These are phyloP conservation scores for Chrysochloris asiatica DNA, from an alignment of 2,113 vertebrate genomes.

Conservation along the genomic window DNA sequence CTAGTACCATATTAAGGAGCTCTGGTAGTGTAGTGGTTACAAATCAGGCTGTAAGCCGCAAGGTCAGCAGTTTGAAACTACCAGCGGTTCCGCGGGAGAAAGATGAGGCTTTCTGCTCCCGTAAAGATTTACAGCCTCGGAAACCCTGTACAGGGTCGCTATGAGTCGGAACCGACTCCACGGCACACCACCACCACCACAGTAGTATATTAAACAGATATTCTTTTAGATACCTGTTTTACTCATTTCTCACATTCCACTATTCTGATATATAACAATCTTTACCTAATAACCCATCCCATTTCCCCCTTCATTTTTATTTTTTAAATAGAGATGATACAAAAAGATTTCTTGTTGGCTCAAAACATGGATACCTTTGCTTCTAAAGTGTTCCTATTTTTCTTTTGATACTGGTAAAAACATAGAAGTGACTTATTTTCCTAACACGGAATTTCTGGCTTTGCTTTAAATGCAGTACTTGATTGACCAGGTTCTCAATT, in stretches of 20 bases:
- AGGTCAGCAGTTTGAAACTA: no score
- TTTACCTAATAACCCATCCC: neutral
- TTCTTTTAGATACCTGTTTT: constrained; percentile 31
- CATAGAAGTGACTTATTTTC: constrained; percentile 5
- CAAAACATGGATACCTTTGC: neutral
- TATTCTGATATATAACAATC: constrained; percentile 1
- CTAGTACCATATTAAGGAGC: neutral
- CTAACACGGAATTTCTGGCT: constrained; percentile 32
- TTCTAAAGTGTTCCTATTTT: constrained; percentile 11
- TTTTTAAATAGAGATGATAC: neutral
- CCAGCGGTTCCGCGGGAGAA: no score
- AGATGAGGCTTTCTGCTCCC: no score
- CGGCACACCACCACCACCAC: no score
- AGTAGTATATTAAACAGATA: neutral
- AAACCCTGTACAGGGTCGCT: no score
- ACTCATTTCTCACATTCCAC: neutral
- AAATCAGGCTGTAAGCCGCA: no score
- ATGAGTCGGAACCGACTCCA: no score
- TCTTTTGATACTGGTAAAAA: constrained; percentile 23
- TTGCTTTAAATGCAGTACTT: constrained; percentile 7
- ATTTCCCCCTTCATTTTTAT: constrained; percentile 38
- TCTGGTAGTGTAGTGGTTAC: no score
- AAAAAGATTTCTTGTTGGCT: neutral
- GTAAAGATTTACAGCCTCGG: no score
- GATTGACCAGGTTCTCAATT: neutral